phyloP scores from a whole-genome alignment of 2,888 invertebrate species.

The Sericinus montela region DNA sequence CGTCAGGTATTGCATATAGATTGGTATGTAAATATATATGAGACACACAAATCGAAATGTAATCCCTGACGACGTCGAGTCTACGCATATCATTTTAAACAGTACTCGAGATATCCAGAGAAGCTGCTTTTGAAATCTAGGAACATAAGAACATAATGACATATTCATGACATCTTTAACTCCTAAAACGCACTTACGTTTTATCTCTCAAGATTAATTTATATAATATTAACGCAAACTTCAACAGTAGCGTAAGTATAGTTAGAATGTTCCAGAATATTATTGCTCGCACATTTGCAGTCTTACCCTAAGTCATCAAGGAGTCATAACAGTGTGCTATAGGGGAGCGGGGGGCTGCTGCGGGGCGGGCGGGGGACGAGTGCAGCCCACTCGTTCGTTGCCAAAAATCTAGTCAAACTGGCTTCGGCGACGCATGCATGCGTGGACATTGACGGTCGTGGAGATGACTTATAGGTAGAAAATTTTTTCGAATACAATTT shows the following conservation, averaged over 20 bases:
- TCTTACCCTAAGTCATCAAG: constrained; percentile 50
- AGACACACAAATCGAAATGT: too few relatives aligned
- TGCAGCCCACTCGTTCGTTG: constrained; percentile 39
- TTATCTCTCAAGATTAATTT: too few relatives aligned
- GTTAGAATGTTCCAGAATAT: constrained; percentile 22
- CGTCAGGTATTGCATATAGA: too few relatives aligned
- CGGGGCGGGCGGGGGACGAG: constrained; percentile 21
- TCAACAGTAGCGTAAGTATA: background rate
- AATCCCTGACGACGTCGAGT: too few relatives aligned
- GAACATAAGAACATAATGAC: too few relatives aligned
- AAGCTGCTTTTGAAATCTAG: too few relatives aligned
- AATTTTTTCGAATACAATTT: background rate
- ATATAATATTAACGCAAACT: too few relatives aligned
- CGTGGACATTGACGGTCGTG: constrained; percentile 31
- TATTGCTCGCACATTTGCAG: constrained; percentile 11
- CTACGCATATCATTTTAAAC: too few relatives aligned
- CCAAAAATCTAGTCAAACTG: constrained; percentile 80
- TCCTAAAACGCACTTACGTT: too few relatives aligned
- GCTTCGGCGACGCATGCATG: constrained; percentile 64
- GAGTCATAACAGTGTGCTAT: constrained; percentile 48
- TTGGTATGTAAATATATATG: too few relatives aligned
- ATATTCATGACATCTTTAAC: too few relatives aligned
- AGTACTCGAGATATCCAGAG: too few relatives aligned
- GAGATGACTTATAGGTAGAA: constrained; percentile 31
- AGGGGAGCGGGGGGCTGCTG: constrained; percentile 28